Evolutionary conservation across 2,888 invertebrate genomes (phyloP), one percentile per base, ranked within the genome.

Genomic region (Alloscopus bannaensis): DNA sequence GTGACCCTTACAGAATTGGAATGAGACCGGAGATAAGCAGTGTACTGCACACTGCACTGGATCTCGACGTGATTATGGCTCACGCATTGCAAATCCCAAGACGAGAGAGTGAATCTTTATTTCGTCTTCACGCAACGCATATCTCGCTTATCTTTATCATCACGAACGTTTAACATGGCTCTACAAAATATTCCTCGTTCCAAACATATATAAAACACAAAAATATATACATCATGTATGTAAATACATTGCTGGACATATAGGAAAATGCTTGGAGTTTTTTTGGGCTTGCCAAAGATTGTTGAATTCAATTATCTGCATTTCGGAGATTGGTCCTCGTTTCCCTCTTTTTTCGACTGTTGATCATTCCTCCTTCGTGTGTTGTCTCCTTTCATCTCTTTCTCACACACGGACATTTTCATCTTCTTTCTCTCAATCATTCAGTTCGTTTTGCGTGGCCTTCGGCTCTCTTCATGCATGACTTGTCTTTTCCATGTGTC

Each of bases 231-330:
- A n/a, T n/a, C n/a, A n/a, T n/a, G n/a, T n/a, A n/a, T n/a, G n/a
- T n/a, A n/a, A n/a, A n/a, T n/a, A n/a, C n/a, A n/a, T n/a, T n/a
- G n/a, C n/a, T n/a, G n/a, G n/a, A n/a, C n/a, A n/a, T n/a, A n/a
- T n/a, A n/a, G n/a, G n/a, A n/a, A n/a, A n/a, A n/a, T n/a, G n/a
- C n/a, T n/a, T n/a, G n/a, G n/a, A n/a, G n/a, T n/a, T n/a, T n/a
- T n/a, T n/a, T n/a, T n/a, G n/a, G n/a, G n/a, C n/a, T n/a, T n/a
- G n/a, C n/a, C 40, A 72, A 72, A 72, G 20, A 65, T 65, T 52
- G 71, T 47, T 65, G 72, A 72, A 72, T 72, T 72, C 72, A 72
- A 72, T 72, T 72, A 72, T 72, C 55, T 45, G 22, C 31, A 45
- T 52, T 72, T 62, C 62, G 42, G 28, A 45, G 55, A 72, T 72